Conservation (phyloP, 2,797 vertebrate species). For the Aselliscus stoliczkanus region DNA sequence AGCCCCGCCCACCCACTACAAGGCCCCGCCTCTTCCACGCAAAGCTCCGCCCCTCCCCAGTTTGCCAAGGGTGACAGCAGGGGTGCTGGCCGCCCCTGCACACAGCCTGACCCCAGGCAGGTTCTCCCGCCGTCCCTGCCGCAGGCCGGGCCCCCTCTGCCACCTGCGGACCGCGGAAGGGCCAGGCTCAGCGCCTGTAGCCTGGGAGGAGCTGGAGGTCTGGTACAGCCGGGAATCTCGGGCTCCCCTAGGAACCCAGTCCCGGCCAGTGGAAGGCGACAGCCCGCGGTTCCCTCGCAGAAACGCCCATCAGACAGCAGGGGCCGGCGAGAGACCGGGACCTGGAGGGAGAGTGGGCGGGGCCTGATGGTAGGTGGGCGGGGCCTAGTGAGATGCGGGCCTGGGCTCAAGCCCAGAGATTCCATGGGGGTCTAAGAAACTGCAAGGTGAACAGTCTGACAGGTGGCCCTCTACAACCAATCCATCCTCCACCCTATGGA, state of each 20-base stretch:
- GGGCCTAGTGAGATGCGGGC: background rate
- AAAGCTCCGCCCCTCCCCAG: background rate
- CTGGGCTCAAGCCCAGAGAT: no score
- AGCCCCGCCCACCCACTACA: background rate
- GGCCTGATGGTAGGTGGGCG: background rate
- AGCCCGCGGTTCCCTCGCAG: background rate
- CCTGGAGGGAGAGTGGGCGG: background rate
- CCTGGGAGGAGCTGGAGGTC: background rate
- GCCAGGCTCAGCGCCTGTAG: background rate
- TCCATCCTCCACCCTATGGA: background rate
- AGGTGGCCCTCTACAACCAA: background rate
- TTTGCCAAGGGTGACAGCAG: fast-evolving
- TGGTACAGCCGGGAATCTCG: fast-evolving
- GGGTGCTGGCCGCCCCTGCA: fast-evolving
- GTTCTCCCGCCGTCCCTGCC: fast-evolving
- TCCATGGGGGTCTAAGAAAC: fast-evolving
- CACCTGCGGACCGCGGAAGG: background rate
- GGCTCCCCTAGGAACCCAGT: background rate
- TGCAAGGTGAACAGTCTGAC: background rate
- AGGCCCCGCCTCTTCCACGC: background rate
- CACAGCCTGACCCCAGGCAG: background rate
- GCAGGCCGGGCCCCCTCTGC: background rate
- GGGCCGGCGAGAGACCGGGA: background rate
- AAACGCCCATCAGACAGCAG: background rate
- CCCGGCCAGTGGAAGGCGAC: background rate